Evolutionary conservation across 2,888 invertebrate species (phyloP).

Genomic region (Chrysopilus asiliformis): DNA sequence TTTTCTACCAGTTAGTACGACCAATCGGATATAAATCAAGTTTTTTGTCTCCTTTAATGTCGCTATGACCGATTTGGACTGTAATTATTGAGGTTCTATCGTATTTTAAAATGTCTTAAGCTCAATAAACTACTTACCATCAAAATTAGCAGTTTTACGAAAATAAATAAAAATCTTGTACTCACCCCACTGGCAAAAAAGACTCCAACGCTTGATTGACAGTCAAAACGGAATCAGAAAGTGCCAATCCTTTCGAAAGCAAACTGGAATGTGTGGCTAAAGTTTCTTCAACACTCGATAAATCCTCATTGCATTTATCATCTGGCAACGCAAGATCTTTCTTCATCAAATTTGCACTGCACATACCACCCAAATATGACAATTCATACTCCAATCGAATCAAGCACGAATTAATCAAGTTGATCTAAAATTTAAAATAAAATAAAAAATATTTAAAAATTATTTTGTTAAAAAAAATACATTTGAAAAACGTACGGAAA

Average conservation of each 20-base stretch:
- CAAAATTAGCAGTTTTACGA: neutral
- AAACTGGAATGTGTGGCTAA: constrained; percentile 44
- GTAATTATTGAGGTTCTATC: no score
- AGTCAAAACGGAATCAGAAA: constrained; percentile 68
- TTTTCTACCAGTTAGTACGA: no score
- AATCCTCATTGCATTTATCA: constrained; percentile 57
- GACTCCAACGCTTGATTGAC: constrained; percentile 86
- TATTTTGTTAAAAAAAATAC: no score
- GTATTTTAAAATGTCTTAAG: neutral
- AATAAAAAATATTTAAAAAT: no score
- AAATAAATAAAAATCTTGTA: constrained; percentile 16
- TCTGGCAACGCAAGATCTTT: constrained; percentile 61
- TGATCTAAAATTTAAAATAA: constrained; percentile 28
- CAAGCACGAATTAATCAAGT: constrained; percentile 31
- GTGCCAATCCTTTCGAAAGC: constrained; percentile 78
- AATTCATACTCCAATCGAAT: constrained; percentile 77
- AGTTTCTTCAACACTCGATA: constrained; percentile 54
- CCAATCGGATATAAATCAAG: no score
- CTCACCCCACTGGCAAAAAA: constrained; percentile 68
- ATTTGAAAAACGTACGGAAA: constrained; percentile 33
- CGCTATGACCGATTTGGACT: no score
- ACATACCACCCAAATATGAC: constrained; percentile 80
- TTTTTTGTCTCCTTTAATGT: no score
- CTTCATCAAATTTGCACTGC: constrained; percentile 78
- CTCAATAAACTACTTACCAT: neutral